Evolutionary conservation across 2,888 invertebrate genomes (phyloP).

Genomic region (Atherix ibis): DNA sequence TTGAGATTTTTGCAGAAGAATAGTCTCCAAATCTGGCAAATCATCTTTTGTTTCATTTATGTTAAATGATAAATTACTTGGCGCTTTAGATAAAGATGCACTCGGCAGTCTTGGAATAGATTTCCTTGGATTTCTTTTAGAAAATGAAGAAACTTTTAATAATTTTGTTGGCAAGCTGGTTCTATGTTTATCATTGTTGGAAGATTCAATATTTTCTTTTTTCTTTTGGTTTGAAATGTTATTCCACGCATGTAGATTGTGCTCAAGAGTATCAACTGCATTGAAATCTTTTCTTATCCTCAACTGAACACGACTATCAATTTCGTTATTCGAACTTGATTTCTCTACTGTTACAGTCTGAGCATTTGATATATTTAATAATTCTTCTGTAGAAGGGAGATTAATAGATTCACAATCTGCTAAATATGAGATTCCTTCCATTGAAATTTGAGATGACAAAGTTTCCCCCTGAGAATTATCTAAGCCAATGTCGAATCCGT

Average conservation of each 20-base stretch:
- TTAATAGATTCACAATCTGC: background rate
- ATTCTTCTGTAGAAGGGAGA: background rate
- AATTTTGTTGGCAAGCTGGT: slow-evolving; percentile 42
- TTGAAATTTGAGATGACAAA: too few species aligned
- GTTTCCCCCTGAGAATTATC: slow-evolving; percentile 20
- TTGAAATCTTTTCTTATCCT: slow-evolving; percentile 27
- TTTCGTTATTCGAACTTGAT: slow-evolving; percentile 13
- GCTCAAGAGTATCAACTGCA: slow-evolving; percentile 16
- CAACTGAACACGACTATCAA: slow-evolving; percentile 17
- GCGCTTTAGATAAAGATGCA: slow-evolving; percentile 18
- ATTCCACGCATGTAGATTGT: slow-evolving; percentile 36
- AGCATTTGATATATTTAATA: slow-evolving; percentile 14
- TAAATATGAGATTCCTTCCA: background rate
- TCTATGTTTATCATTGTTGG: slow-evolving; percentile 12
- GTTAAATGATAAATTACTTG: slow-evolving; percentile 7
- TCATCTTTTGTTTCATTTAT: slow-evolving; percentile 11
- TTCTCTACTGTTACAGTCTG: too few species aligned
- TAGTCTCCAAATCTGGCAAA: slow-evolving; percentile 30
- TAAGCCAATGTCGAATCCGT: slow-evolving; percentile 23
- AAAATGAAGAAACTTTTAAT: slow-evolving; percentile 50
- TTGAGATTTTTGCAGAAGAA: slow-evolving; percentile 17
- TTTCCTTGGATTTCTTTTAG: slow-evolving; percentile 63
- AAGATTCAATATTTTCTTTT: slow-evolving; percentile 13
- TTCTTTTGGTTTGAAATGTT: slow-evolving; percentile 23
- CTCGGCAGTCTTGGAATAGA: slow-evolving; percentile 31